Percentiles rank a stretch among this genome's conserved stretches.
Evolutionary conservation across 2,797 vertebrate species (phyloP).

Genomic region (Rhabdomys pumilio): DNA sequence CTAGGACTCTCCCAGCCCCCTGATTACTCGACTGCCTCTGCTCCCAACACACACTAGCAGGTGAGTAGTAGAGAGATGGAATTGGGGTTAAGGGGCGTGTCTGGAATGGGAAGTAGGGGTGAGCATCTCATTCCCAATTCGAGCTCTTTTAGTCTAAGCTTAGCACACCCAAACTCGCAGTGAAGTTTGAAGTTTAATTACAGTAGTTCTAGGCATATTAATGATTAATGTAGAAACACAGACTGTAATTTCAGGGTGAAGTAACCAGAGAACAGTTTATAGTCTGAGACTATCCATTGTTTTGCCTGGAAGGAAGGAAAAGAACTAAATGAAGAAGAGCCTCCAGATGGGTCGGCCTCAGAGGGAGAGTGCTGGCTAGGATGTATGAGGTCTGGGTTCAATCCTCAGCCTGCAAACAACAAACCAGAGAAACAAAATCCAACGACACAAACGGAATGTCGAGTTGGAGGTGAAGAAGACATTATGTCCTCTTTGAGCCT

Average conservation of each 20-base stretch:
- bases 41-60: not conserved
- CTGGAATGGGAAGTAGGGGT: not conserved
- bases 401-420: not conserved
- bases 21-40: not conserved
- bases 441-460: not conserved
- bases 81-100: not conserved
- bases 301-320: slow-evolving; percentile 7
- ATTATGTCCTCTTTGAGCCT: not conserved
- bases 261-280: slow-evolving; percentile 1
- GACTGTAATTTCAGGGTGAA: not conserved
- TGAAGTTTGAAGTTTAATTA: slow-evolving; percentile 1
- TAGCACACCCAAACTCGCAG: not conserved
- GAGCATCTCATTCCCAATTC: not conserved
- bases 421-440: not conserved
- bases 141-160: not conserved
- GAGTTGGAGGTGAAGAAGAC: not conserved
- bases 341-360: not conserved
- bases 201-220: not conserved
- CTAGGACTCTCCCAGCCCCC: not conserved
- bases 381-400: not conserved
- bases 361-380: not conserved
- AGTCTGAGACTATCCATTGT: not conserved
- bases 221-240: not conserved
- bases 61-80: not conserved
- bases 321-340: not conserved